Conservation (phyloP, 2,888 invertebrate species). For the Lithodes maja region DNA sequence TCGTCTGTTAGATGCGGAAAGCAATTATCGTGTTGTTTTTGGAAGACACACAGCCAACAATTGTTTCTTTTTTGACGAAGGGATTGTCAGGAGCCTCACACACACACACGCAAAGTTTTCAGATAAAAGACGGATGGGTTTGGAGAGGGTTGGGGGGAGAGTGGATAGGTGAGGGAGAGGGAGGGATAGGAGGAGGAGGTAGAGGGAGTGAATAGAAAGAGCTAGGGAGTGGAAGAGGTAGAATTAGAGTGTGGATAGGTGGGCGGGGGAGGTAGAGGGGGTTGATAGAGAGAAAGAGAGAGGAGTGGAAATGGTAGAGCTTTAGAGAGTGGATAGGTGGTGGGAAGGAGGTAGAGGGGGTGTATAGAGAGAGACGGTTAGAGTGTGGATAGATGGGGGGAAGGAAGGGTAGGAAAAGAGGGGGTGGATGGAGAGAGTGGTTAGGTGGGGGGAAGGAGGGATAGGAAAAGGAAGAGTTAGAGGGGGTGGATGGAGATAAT, state of each 20-base stretch:
- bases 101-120: slow-evolving; percentile 26
- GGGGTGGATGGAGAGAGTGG: background rate
- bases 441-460: background rate
- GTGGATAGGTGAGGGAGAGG: background rate
- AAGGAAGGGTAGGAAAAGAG: background rate
- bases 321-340: background rate
- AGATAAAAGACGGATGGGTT: slow-evolving; percentile 11
- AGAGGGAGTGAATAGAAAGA: background rate
- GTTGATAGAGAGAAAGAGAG: background rate
- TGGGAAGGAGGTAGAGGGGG: background rate
- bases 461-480: background rate
- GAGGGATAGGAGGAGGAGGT: background rate
- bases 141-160: background rate
- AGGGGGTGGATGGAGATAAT: background rate
- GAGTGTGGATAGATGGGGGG: background rate
- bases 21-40: slow-evolving; percentile 69
- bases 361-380: background rate
- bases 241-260: background rate
- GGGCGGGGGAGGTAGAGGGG: background rate
- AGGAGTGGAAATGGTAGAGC: background rate
- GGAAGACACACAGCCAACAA: slow-evolving; percentile 65
- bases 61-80: slow-evolving; percentile 63
- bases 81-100: slow-evolving; percentile 56
- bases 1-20: slow-evolving; percentile 69
- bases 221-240: slow-evolving; percentile 1